These are phyloP conservation scores for Picathartes gymnocephalus DNA, from an alignment of 2,113 vertebrate species.

Conservation along the genomic window DNA sequence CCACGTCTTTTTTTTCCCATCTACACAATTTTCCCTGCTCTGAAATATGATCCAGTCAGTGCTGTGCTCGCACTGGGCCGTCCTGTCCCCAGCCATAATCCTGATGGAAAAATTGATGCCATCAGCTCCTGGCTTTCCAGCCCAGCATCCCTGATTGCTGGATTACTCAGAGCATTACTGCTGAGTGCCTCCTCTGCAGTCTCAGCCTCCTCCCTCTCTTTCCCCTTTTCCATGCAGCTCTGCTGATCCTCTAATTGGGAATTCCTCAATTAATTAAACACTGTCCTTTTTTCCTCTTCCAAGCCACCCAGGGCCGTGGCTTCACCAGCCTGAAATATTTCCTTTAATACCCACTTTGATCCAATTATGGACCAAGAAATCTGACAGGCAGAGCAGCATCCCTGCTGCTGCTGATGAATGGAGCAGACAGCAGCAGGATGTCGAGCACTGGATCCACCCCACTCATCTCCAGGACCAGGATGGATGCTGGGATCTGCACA, in stretches of 20 bases:
- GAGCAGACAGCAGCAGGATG: neutral
- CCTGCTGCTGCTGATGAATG: fast-evolving
- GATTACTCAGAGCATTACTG: neutral
- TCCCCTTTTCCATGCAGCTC: neutral
- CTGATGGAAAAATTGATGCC: neutral
- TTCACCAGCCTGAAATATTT: neutral
- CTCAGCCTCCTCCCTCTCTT: neutral
- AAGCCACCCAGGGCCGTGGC: neutral
- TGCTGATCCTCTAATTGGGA: neutral
- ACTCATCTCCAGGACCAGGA: neutral
- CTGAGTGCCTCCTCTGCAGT: neutral
- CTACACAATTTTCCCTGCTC: neutral
- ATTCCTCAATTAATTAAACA: neutral
- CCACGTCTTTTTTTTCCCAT: fast-evolving
- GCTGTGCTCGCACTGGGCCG: neutral
- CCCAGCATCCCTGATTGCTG: neutral
- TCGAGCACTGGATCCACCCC: fast-evolving
- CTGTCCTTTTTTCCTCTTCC: neutral
- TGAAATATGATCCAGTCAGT: neutral
- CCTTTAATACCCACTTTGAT: neutral
- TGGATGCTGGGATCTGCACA: neutral
- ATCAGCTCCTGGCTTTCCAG: neutral
- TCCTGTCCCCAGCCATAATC: neutral
- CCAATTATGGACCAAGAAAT: neutral
- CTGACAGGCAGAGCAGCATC: neutral